Conservation (phyloP, 37 sponge, comb jelly and placozoan genomes). For the Bolinopsis microptera region DNA sequence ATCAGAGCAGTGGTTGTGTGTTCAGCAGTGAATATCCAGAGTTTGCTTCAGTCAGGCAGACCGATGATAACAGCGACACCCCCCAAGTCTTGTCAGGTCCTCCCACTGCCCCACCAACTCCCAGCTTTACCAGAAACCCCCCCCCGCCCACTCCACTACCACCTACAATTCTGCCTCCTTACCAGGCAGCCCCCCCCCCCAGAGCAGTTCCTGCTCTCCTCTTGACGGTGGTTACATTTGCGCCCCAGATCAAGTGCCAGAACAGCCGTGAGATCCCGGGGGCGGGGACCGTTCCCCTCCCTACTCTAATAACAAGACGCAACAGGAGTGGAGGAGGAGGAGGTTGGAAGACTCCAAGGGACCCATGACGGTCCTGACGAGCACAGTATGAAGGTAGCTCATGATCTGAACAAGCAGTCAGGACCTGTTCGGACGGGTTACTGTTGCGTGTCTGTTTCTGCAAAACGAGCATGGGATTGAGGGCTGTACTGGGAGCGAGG, state of each 20-base stretch:
- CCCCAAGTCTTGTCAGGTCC: not conserved
- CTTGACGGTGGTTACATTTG: not conserved
- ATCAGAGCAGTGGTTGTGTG: conserved; percentile 11
- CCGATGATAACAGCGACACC: not conserved
- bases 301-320: conserved; percentile 44
- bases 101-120: conserved; percentile 1
- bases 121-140: not conserved
- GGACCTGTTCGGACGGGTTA: not conserved
- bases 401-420: too few relatives aligned
- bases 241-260: not conserved
- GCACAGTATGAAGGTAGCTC: conserved; percentile 24
- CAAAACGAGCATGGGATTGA: too few relatives aligned
- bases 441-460: conserved; percentile 56
- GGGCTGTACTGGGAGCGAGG: too few relatives aligned
- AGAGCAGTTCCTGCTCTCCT: not conserved
- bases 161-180: not conserved
- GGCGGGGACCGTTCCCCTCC: conserved; percentile 70
- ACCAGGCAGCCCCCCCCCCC: not conserved
- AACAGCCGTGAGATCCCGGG: too few relatives aligned
- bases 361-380: conserved; percentile 22
- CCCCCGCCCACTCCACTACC: not conserved
- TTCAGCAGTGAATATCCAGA: not conserved
- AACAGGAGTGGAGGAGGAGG: conserved; percentile 42
- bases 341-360: conserved; percentile 17
- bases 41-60: not conserved